Conservation (phyloP, 2,888 invertebrate genomes). For the Peribatodes rhomboidaria region DNA sequence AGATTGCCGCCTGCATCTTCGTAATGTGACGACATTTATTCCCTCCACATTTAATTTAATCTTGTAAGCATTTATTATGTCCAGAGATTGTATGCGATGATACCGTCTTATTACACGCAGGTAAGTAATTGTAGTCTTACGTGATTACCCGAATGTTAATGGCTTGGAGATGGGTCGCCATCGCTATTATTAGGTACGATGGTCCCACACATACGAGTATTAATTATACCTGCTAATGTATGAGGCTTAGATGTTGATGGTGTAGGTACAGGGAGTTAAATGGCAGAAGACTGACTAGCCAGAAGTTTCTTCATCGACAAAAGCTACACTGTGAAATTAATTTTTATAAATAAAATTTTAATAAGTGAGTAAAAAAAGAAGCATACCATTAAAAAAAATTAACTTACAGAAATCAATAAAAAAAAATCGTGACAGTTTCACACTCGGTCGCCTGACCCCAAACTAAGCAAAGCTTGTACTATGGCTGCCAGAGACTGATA, state of each 20-base stretch:
- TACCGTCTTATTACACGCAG: constrained; percentile 46
- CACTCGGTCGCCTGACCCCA: too few species aligned
- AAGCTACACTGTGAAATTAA: too few species aligned
- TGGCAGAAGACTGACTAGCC: too few species aligned
- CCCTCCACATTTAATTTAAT: constrained; percentile 64
- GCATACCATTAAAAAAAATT: too few species aligned
- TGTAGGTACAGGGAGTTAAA: not conserved
- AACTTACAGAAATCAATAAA: too few species aligned
- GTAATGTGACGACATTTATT: constrained; percentile 80
- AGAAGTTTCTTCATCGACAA: too few species aligned
- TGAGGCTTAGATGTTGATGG: not conserved
- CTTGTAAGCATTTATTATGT: constrained; percentile 67
- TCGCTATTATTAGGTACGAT: constrained; percentile 1
- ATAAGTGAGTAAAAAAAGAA: not conserved
- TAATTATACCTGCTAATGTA: not conserved
- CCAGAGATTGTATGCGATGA: constrained; percentile 52
- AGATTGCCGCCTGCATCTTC: constrained; percentile 69
- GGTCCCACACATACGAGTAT: constrained; percentile 8
- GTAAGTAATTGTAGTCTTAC: constrained; percentile 46
- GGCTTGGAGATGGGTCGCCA: constrained; percentile 24
- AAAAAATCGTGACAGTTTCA: too few species aligned
- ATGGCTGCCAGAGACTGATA: too few species aligned
- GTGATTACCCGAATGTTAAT: constrained; percentile 42
- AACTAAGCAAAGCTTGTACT: too few species aligned
- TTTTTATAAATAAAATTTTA: too few species aligned